Conservation (phyloP, 23 tunicate genomes). For the Halocynthia roretzi region DNA sequence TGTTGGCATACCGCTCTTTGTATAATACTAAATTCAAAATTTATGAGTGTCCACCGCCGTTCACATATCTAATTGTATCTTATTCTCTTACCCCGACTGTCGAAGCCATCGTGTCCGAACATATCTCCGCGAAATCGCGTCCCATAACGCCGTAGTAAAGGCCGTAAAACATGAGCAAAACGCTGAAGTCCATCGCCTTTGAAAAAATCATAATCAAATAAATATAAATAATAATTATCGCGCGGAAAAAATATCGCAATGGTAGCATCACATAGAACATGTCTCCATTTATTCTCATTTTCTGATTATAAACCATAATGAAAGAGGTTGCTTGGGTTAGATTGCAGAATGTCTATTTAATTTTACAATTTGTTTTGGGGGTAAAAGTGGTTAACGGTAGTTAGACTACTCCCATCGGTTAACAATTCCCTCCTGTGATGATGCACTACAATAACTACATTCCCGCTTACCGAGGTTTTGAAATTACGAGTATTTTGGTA, state of each 20-base stretch:
- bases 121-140: slow-evolving; percentile 91
- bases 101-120: slow-evolving; percentile 95
- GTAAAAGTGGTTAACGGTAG: no score
- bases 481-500: no score
- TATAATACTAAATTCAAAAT: slow-evolving; percentile 50
- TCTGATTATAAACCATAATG: no score
- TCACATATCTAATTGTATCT: not conserved
- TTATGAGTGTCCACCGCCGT: not conserved
- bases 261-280: not conserved
- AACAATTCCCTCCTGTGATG: no score
- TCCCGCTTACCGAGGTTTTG: no score
- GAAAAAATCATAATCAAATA: not conserved
- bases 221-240: not conserved
- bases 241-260: not conserved
- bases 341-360: no score
- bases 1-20: slow-evolving; percentile 83
- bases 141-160: slow-evolving; percentile 91
- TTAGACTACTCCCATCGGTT: no score
- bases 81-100: slow-evolving; percentile 68
- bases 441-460: no score
- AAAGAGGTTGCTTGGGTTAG: no score
- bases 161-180: slow-evolving; percentile 80
- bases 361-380: no score
- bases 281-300: no score
- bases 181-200: slow-evolving; percentile 75